Percentiles rank a stretch among this genome's conserved stretches.
Evolutionary conservation across 2,797 vertebrate genomes (phyloP).

Genomic region (Acanthornis magna): DNA sequence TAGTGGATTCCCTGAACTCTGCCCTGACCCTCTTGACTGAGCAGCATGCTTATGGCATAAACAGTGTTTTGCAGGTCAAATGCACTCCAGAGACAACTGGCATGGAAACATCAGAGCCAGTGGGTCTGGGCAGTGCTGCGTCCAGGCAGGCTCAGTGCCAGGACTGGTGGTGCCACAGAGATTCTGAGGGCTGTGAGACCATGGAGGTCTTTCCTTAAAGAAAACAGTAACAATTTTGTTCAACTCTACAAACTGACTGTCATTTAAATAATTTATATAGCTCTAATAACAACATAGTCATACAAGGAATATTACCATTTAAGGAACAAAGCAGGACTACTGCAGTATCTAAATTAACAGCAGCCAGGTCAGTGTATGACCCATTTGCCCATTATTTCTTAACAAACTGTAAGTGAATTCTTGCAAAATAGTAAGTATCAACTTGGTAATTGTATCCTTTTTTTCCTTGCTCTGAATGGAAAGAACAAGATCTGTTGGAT

Average conservation of each 20-base stretch:
- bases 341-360: neutral
- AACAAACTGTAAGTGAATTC: neutral
- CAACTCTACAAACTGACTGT: neutral
- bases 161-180: neutral
- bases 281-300: slow-evolving; percentile 14
- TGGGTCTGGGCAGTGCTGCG: neutral
- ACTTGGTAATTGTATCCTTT: neutral
- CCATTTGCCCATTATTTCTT: slow-evolving; percentile 8
- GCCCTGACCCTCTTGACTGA: neutral
- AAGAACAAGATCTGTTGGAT: neutral
- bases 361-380: neutral
- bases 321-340: slow-evolving; percentile 16
- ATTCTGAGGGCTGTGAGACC: neutral
- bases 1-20: neutral
- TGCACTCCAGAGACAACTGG: neutral
- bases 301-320: slow-evolving; percentile 22
- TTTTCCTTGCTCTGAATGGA: neutral
- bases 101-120: neutral
- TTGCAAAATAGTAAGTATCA: slow-evolving; percentile 2
- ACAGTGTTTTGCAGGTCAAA: neutral
- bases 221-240: neutral
- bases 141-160: neutral
- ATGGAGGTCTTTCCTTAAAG: neutral
- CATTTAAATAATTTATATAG: neutral
- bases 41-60: neutral